Evolutionary conservation across 2,113 vertebrate genomes (phyloP), one percentile per base, ranked within the genome.

Genomic region (Zosterops japonicus): DNA sequence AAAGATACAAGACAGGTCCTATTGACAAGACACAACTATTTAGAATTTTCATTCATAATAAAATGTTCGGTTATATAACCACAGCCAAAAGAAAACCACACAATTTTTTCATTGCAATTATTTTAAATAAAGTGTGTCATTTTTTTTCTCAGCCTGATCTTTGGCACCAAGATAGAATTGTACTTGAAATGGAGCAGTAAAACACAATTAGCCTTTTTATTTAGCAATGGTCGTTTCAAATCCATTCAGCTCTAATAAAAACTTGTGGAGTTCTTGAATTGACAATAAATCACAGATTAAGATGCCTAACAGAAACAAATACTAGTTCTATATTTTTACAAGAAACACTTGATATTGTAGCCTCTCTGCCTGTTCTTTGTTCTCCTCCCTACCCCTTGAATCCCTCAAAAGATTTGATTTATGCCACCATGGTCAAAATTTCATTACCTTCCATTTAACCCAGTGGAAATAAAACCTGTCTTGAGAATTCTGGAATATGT

Each of bases 111-210:
- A 72, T 10, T 70, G 49, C n/a, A 83, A 67, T 91, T 94, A 59
- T 84, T 96, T 96, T 46, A 59, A 93, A 95, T 83, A 71, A 80
- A 74, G 41, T 49, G 12, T 9, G 11, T 67, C 9, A 50, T 81
- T 96, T 96, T 96, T 96, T 95, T 83, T 87, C 46, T 84, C 12
- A 95, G 46, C 42, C 89, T 76, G 68, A 75, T 93, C 74, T 94
- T 97, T 96, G 90, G 79, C 81, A 68, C 33, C 41, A 25, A 59
- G 39, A 42, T 35, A 55, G n/a, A 74, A 93, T 55, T 89, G 56
- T 77, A 74, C 47, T 64, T 94, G 79, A 75, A 89, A 77, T 60
- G 61, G 61, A 86, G 60, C 55, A 89, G 36, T 94, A 69, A 93
- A 95, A 65, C 52, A 65, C 69, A 71, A 82, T 93, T 69, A 94